These are phyloP conservation scores for Aporophyla lueneburgensis DNA, from an alignment of 2,888 invertebrate genomes.

Conservation along the genomic window DNA sequence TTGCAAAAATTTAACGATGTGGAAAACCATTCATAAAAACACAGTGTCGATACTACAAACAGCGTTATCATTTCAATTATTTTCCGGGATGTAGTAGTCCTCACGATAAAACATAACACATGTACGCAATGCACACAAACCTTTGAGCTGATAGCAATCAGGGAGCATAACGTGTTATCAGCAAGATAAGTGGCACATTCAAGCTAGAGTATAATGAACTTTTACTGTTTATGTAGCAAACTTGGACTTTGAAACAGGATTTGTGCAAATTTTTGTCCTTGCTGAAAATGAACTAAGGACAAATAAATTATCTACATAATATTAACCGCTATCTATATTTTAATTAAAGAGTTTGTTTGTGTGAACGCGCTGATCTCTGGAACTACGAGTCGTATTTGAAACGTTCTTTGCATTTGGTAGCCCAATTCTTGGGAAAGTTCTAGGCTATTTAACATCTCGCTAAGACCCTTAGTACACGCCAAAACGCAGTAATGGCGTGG, in stretches of 20 bases:
- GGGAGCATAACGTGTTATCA: slow-evolving; percentile 32
- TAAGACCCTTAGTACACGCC: too few relatives aligned
- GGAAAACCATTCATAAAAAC: not conserved
- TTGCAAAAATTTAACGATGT: not conserved
- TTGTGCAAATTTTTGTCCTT: not conserved
- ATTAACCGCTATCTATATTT: not conserved
- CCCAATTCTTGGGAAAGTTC: too few relatives aligned
- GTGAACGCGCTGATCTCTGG: too few relatives aligned
- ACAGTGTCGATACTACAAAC: not conserved
- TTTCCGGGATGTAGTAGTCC: slow-evolving; percentile 53
- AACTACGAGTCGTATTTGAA: too few relatives aligned
- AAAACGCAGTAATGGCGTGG: too few relatives aligned
- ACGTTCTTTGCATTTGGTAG: too few relatives aligned
- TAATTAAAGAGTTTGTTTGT: too few relatives aligned
- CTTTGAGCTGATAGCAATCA: slow-evolving; percentile 46
- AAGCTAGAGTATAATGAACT: slow-evolving; percentile 43
- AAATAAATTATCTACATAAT: too few relatives aligned
- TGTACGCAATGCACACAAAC: slow-evolving; percentile 12
- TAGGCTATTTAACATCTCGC: too few relatives aligned
- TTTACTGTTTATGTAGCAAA: not conserved
- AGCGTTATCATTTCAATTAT: slow-evolving; percentile 45
- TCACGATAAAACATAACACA: slow-evolving; percentile 35
- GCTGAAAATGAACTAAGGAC: not conserved
- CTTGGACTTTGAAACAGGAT: slow-evolving; percentile 16
- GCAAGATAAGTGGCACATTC: slow-evolving; percentile 26